Evolutionary conservation across 2,797 vertebrate species (phyloP).

Genomic region (Gymnothorax javanicus): DNA sequence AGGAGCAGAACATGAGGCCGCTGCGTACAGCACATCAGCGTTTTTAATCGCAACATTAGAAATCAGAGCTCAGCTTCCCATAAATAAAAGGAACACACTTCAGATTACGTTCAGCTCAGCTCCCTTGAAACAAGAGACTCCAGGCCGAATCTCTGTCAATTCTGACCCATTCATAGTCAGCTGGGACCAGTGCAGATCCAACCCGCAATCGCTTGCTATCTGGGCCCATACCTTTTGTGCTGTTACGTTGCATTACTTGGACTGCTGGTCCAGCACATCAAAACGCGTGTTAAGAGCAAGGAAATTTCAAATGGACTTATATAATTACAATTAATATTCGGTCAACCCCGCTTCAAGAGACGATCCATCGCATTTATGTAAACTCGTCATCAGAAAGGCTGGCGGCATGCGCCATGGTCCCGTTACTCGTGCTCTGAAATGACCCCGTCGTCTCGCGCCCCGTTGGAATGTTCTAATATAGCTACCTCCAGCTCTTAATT

Average conservation of each 20-base stretch:
- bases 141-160: too few relatives aligned
- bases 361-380: neutral
- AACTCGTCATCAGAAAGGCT: neutral
- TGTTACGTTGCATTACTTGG: neutral
- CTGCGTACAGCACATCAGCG: neutral
- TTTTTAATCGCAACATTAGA: neutral
- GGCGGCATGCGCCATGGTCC: neutral
- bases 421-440: neutral
- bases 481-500: neutral
- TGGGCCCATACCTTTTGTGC: too few relatives aligned
- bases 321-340: too few relatives aligned
- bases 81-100: neutral
- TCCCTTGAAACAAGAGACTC: too few relatives aligned
- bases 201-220: too few relatives aligned
- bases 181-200: too few relatives aligned
- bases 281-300: too few relatives aligned
- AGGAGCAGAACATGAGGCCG: neutral
- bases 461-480: neutral
- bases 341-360: neutral
- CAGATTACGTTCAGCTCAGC: neutral
- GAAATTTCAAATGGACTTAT: too few relatives aligned
- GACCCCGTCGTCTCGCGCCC: neutral
- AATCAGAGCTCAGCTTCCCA: neutral
- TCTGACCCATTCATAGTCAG: too few relatives aligned
- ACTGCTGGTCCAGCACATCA: too few relatives aligned